Conservation (phyloP, 2,113 vertebrate genomes). For the Anguilla japonica region DNA sequence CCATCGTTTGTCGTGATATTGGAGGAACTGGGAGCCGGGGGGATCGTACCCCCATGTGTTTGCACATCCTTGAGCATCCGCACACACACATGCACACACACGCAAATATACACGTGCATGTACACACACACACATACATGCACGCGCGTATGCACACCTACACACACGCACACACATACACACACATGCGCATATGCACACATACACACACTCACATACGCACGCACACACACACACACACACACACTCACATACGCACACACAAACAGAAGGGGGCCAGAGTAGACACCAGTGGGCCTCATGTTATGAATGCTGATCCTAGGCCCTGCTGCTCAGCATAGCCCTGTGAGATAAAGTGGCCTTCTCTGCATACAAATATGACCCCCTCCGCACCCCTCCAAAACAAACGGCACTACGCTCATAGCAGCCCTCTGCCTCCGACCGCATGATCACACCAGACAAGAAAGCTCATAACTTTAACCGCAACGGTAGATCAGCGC, state of each 20-base stretch:
- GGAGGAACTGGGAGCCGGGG: slow-evolving; percentile 57
- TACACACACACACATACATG: too few relatives aligned
- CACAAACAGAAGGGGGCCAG: slow-evolving; percentile 34
- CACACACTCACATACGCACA: background rate
- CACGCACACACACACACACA: too few relatives aligned
- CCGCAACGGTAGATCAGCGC: too few relatives aligned
- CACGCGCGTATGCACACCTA: too few relatives aligned
- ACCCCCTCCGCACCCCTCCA: slow-evolving; percentile 41
- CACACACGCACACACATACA: too few relatives aligned
- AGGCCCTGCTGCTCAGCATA: slow-evolving; percentile 50
- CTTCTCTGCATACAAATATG: slow-evolving; percentile 56
- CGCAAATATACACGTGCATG: too few relatives aligned
- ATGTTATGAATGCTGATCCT: background rate
- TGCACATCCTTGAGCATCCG: background rate
- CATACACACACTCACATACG: too few relatives aligned
- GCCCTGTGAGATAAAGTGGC: slow-evolving; percentile 57
- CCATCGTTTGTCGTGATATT: slow-evolving; percentile 81
- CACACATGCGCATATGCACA: too few relatives aligned
- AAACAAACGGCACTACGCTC: slow-evolving; percentile 14
- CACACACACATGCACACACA: slow-evolving; percentile 43
- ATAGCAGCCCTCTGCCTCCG: too few relatives aligned
- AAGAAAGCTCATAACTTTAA: slow-evolving; percentile 6
- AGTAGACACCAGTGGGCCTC: slow-evolving; percentile 34
- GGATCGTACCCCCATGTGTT: slow-evolving; percentile 72
- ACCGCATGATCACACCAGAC: slow-evolving; percentile 6